These are phyloP conservation scores for Hipposideros armiger DNA, from an alignment of 2,113 vertebrate genomes.

Conservation along the genomic window DNA sequence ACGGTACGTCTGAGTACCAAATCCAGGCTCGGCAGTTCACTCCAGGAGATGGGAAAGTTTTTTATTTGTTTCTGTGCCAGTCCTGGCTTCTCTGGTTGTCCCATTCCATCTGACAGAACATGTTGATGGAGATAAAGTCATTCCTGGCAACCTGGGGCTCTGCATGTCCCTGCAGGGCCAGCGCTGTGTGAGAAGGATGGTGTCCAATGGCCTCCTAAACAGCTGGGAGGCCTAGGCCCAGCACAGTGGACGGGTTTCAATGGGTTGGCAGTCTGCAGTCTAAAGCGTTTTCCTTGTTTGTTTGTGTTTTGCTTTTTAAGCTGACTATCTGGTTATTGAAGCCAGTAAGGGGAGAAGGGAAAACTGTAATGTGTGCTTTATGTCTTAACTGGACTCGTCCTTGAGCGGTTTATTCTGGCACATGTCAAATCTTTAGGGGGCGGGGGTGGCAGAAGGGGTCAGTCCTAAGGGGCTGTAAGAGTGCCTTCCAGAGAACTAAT, in stretches of 20 bases:
- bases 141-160: not conserved
- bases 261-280: not conserved
- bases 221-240: not conserved
- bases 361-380: not conserved
- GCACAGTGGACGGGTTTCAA: not conserved
- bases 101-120: slow-evolving; percentile 23
- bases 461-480: not conserved
- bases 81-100: not conserved
- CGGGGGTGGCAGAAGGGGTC: slow-evolving; percentile 29
- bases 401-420: slow-evolving; percentile 79
- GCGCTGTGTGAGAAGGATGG: not conserved
- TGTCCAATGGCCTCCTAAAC: not conserved
- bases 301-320: slow-evolving; percentile 3
- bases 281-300: not conserved
- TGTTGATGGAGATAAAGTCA: not conserved
- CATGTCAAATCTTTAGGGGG: not conserved
- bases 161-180: not conserved
- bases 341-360: slow-evolving; percentile 56
- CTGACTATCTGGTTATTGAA: not conserved
- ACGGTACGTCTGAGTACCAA: not conserved
- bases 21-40: not conserved
- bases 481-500: slow-evolving; percentile 43
- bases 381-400: slow-evolving; percentile 53
- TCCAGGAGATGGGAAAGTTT: not conserved
- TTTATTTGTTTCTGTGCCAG: slow-evolving; percentile 1